Base-by-base conservation (phyloP, 2,888 invertebrate species). In the Eupeodes luniger region DNA sequence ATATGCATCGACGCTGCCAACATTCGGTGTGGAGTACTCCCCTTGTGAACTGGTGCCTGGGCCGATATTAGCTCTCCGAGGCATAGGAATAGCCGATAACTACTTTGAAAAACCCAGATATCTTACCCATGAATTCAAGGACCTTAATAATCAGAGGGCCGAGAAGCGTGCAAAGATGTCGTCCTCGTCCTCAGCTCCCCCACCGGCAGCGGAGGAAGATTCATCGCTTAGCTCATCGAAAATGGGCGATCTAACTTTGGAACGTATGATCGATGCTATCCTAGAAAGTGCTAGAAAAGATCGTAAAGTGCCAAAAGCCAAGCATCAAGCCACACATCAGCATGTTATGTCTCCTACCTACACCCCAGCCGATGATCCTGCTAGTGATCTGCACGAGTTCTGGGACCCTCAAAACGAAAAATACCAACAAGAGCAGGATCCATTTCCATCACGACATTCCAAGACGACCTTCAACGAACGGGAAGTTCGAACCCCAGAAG, bases 201-300 rank as follows among this genome's bases (percentile, higher is more conserved):
- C 69, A 0, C 64, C 67, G 14, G 67, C 69, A 55, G 49, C 72
- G 1, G 70, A 89, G 12, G 90, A 91, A 47, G 88, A 89, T 36
- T 79, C 85, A 1, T 89, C 90, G 3, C 89, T 92, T 5, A 93
- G 92, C 72, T 94, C 94, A 16, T 92, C 91, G 2, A 91, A 91
- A 83, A 93, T 94, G 93, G 93, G 93, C 14, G 94, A 94, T 86
- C 91, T 91, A 12, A 93, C 93, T 2, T 86, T 94, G 79, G 93
- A 93, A 72, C 92, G 92, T 64, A 94, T 94, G 93, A 94, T 94
- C 81, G 93, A 94, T 83, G 93, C 93, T 47, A 94, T 94, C 70
- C 89, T 94, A 19, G 93, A 93, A 89, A 93, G 93, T 89, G 93
- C 92, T 5, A 91, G 92, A n/a, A 93, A 93, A 74, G 91, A 91